These are phyloP conservation scores for Phaetusa simplex DNA, from an alignment of 2,113 vertebrate genomes.

Conservation along the genomic window DNA sequence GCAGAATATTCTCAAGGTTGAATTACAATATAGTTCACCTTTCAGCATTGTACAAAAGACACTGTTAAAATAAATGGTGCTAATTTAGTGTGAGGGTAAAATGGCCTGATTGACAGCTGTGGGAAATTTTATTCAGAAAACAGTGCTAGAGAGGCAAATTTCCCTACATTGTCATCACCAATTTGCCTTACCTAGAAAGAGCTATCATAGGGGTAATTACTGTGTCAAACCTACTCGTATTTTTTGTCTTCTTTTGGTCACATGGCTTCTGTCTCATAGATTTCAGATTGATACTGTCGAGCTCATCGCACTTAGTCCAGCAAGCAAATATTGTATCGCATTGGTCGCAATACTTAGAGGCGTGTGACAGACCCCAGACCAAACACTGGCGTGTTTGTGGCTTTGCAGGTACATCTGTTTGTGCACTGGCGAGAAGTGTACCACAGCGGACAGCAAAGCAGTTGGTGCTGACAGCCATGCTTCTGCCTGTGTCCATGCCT, in stretches of 20 bases:
- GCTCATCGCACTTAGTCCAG: neutral
- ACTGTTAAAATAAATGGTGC: conserved; percentile 37
- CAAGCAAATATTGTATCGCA: neutral
- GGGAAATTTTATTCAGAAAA: conserved; percentile 48
- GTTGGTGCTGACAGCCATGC: neutral
- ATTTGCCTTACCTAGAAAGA: conserved; percentile 31
- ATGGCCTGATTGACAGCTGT: conserved; percentile 45
- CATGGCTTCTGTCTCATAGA: neutral
- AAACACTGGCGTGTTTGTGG: rapidly evolving
- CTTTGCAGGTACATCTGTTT: neutral
- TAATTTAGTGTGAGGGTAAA: conserved; percentile 31
- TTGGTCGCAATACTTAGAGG: neutral
- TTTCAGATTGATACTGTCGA: neutral
- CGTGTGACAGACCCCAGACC: neutral
- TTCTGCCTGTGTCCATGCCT: rapidly evolving
- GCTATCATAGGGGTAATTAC: conserved; percentile 46
- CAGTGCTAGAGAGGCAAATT: conserved; percentile 33
- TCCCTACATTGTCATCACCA: conserved; percentile 21
- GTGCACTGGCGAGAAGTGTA: neutral
- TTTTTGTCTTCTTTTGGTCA: neutral
- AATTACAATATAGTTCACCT: neutral
- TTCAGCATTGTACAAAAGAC: conserved; percentile 19
- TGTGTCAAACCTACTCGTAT: neutral
- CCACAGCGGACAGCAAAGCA: neutral
- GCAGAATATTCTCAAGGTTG: neutral